These are phyloP conservation scores for Agriotes lineatus DNA, from an alignment of 2,888 invertebrate genomes.

Conservation along the genomic window DNA sequence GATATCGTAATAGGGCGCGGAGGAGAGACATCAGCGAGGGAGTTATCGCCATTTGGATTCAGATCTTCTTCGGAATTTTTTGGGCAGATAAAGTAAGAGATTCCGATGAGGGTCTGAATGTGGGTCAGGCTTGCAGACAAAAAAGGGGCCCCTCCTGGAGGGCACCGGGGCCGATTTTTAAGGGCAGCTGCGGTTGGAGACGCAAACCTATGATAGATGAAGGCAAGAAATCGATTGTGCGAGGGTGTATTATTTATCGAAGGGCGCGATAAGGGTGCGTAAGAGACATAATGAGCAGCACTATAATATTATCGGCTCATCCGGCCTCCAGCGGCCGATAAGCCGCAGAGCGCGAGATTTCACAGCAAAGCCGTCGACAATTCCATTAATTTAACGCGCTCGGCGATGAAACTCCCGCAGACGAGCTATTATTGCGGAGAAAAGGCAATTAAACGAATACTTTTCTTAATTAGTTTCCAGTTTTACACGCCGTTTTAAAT, in stretches of 20 bases:
- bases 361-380: slow-evolving; percentile 63
- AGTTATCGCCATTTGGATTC: neutral
- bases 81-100: neutral
- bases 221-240: slow-evolving; percentile 40
- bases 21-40: too few species aligned
- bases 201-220: slow-evolving; percentile 32
- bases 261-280: slow-evolving; percentile 52
- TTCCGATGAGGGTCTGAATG: slow-evolving; percentile 1
- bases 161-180: slow-evolving; percentile 9
- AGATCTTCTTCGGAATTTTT: neutral
- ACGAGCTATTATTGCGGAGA: slow-evolving; percentile 60
- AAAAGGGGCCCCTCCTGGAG: neutral
- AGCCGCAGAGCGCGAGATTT: slow-evolving; percentile 61
- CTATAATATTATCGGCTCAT: slow-evolving; percentile 59
- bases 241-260: slow-evolving; percentile 54
- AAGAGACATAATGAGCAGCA: slow-evolving; percentile 56
- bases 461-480: slow-evolving; percentile 65
- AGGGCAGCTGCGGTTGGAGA: slow-evolving; percentile 6
- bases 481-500: slow-evolving; percentile 62
- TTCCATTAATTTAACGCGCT: slow-evolving; percentile 65
- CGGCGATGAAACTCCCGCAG: slow-evolving; percentile 60
- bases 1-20: too few species aligned
- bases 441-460: slow-evolving; percentile 64
- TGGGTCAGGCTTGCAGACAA: neutral
- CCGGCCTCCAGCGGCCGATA: slow-evolving; percentile 60